Evolutionary conservation across 2,888 invertebrate species (phyloP).

Genomic region (Lymantria dispar): DNA sequence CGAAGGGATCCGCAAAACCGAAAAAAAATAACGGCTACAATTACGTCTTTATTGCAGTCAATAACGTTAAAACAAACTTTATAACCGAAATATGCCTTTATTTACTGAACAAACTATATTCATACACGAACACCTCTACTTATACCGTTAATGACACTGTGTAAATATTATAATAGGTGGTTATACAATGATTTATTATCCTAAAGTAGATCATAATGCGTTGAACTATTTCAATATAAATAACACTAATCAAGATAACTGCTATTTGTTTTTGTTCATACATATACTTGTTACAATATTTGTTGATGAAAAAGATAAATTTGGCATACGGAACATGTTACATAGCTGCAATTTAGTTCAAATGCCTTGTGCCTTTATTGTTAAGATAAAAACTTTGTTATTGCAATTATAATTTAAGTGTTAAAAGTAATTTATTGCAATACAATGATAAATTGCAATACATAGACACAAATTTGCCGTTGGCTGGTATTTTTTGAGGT

Average conservation of each 20-base stretch:
- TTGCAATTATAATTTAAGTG: slow-evolving; percentile 28
- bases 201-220: slow-evolving; percentile 19
- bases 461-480: slow-evolving; percentile 22
- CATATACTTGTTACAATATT: slow-evolving; percentile 22
- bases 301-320: slow-evolving; percentile 28
- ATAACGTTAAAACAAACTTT: too few species aligned
- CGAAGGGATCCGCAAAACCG: too few species aligned
- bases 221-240: slow-evolving; percentile 25
- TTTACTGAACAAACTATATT: background rate
- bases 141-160: slow-evolving; percentile 31
- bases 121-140: slow-evolving; percentile 14
- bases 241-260: slow-evolving; percentile 30
- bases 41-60: too few species aligned
- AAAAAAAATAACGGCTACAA: too few species aligned
- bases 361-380: slow-evolving; percentile 14
- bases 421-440: slow-evolving; percentile 29
- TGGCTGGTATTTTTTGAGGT: slow-evolving; percentile 12
- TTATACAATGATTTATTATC: slow-evolving; percentile 38
- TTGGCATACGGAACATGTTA: slow-evolving; percentile 13
- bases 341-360: background rate
- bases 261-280: slow-evolving; percentile 24
- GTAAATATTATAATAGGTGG: slow-evolving; percentile 45
- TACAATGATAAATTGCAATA: slow-evolving; percentile 9
- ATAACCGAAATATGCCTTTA: too few species aligned
- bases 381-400: slow-evolving; percentile 26